Evolutionary conservation across 2,797 vertebrate genomes (phyloP), one percentile per base, ranked within the genome.

Genomic region (Podargus strigoides): DNA sequence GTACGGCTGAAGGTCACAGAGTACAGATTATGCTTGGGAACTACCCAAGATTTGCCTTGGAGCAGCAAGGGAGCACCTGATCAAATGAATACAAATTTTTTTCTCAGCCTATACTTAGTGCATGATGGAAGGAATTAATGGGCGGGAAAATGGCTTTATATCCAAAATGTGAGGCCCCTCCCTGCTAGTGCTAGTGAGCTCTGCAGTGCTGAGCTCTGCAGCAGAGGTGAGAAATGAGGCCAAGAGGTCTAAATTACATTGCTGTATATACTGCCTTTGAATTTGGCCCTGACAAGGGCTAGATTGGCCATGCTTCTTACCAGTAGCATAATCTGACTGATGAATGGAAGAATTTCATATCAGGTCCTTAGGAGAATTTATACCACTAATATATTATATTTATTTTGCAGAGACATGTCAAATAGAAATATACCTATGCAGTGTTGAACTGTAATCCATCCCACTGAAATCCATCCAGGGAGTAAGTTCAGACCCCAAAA

Each of bases 161-260:
- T 15, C 32, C 44, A 39, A 66, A 89, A 78, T 32, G 39, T 32
- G 59, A 93, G 87, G 39, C 17, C 44, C 87, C 55, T 91, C 47
- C 69, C 67, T 85, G 78, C 55, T 62, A 30, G 42, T n/a, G 63
- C 60, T 41, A 26, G 72, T 46, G 68, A 93, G 81, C 41, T 96
- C 56, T 80, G 91, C 85, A 87, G 72, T 44, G 60, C 53, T 39
- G 58, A 93, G 69, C 58, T 78, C 69, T 90, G 83, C 85, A 76
- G 66, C 53, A 92, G 82, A 89, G 62, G 58, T 77, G 67, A 94
- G 87, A 85, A 93, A 91, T 9, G 66, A 92, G 82, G 85, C 92
- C 76, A 92, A 83, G 87, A 85, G 37, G 73, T 79, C 86, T 94
- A 67, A 95, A 94, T 79, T 86, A 67, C 41, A 9, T 60, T 88